Evolutionary conservation across 2,888 invertebrate genomes (phyloP).

Genomic region (Pycnomerus fuliginosus): DNA sequence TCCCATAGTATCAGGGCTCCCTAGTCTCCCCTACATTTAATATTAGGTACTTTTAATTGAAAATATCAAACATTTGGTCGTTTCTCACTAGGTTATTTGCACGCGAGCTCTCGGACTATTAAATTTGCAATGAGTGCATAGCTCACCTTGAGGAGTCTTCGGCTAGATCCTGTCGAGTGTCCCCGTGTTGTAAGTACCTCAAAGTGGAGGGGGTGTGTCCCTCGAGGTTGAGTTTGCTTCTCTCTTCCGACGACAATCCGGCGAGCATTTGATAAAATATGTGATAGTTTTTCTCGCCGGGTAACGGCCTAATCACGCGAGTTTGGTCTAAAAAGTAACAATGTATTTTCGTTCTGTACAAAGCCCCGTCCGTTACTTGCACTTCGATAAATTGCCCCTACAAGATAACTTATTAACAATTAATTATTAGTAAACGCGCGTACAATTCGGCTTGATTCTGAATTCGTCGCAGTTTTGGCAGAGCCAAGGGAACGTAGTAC

Average conservation of each 20-base stretch:
- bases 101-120: no score
- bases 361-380: conserved; percentile 91
- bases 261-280: conserved; percentile 96
- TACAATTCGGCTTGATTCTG: conserved; percentile 92
- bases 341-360: conserved; percentile 94
- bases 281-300: conserved; percentile 90
- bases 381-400: conserved; percentile 96
- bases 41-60: no score
- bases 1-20: no score
- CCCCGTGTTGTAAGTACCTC: conserved; percentile 76
- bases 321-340: conserved; percentile 95
- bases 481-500: conserved; percentile 88
- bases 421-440: conserved; percentile 70
- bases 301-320: conserved; percentile 81
- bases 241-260: conserved; percentile 82
- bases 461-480: conserved; percentile 86
- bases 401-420: conserved; percentile 29
- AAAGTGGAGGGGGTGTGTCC: conserved; percentile 81
- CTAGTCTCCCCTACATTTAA: no score
- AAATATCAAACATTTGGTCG: no score
- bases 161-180: conserved; percentile 69
- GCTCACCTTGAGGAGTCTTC: conserved; percentile 63
- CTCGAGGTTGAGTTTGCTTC: conserved; percentile 82
- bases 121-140: conserved; percentile 13
- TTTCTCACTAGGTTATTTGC: no score